Conservation (phyloP, 2,113 vertebrate genomes). For the Anoplopoma fimbria region DNA sequence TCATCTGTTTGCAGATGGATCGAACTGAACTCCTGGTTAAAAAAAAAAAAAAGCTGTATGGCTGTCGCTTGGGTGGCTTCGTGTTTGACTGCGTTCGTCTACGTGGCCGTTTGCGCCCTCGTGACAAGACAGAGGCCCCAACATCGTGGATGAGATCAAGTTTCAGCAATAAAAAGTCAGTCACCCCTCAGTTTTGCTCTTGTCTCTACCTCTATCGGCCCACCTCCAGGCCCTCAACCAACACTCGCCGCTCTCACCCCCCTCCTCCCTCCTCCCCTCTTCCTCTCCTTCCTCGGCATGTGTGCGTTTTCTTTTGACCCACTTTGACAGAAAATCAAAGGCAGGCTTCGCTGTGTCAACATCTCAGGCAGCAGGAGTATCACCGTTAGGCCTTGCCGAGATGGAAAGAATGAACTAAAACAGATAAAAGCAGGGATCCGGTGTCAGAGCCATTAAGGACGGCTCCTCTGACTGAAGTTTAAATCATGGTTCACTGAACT, state of each 20-base stretch:
- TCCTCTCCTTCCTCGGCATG: not conserved
- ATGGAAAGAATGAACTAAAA: constrained; percentile 60
- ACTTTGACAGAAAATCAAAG: constrained; percentile 63
- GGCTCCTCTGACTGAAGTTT: constrained; percentile 20
- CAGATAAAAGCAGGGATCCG: constrained; percentile 60
- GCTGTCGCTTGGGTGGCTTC: constrained; percentile 73
- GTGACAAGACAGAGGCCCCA: constrained; percentile 32
- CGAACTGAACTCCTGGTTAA: constrained; percentile 10
- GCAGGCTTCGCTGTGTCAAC: constrained; percentile 59
- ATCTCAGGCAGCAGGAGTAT: constrained; percentile 44
- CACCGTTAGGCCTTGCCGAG: constrained; percentile 16
- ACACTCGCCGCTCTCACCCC: not conserved
- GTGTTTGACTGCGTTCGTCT: constrained; percentile 1
- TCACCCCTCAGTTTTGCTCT: constrained; percentile 13
- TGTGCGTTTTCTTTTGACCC: constrained; percentile 59
- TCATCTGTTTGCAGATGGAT: constrained; percentile 48
- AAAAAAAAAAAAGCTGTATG: constrained; percentile 19
- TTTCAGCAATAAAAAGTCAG: constrained; percentile 46
- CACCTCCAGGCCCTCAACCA: not conserved
- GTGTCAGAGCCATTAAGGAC: constrained; percentile 45
- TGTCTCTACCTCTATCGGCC: constrained; percentile 6
- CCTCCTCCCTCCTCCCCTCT: not conserved
- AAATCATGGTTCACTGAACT: constrained; percentile 49
- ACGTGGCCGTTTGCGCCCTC: not conserved
- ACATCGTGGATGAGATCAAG: constrained; percentile 13